Evolutionary conservation across 1,140 invertebrate species (phyloP).

Genomic region (Thereuonema tuberculata): DNA sequence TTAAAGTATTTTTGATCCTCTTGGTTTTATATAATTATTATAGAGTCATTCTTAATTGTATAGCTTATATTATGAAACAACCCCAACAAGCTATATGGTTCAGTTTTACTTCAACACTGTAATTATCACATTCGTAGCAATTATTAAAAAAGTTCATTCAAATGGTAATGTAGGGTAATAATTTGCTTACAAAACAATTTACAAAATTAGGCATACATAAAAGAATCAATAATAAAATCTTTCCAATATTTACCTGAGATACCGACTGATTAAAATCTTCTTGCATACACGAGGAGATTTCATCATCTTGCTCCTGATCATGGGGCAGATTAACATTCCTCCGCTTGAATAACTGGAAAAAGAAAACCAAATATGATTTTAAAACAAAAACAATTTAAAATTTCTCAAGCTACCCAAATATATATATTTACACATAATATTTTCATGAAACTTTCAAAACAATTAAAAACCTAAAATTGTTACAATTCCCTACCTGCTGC

Average conservation of each 20-base stretch:
- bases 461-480: too few relatives aligned
- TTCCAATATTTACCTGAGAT: constrained; percentile 8
- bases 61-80: too few relatives aligned
- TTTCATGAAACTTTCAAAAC: background rate
- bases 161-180: too few relatives aligned
- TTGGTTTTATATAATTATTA: too few relatives aligned
- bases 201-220: too few relatives aligned
- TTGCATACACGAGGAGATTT: constrained; percentile 23
- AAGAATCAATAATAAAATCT: background rate
- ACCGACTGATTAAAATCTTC: constrained; percentile 18
- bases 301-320: constrained; percentile 41
- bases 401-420: background rate
- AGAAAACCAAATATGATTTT: background rate
- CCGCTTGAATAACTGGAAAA: constrained; percentile 56
- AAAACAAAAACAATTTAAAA: constrained; percentile 3
- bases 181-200: too few relatives aligned
- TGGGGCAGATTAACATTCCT: constrained; percentile 60
- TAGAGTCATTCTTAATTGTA: too few relatives aligned
- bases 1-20: too few relatives aligned
- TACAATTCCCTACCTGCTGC: constrained; percentile 46
- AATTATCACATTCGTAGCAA: too few relatives aligned
- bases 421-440: background rate
- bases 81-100: too few relatives aligned
- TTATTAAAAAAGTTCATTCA: too few relatives aligned
- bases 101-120: too few relatives aligned